These are phyloP conservation scores for Siniperca undulata DNA, from an alignment of 2,797 vertebrate species.

Conservation along the genomic window DNA sequence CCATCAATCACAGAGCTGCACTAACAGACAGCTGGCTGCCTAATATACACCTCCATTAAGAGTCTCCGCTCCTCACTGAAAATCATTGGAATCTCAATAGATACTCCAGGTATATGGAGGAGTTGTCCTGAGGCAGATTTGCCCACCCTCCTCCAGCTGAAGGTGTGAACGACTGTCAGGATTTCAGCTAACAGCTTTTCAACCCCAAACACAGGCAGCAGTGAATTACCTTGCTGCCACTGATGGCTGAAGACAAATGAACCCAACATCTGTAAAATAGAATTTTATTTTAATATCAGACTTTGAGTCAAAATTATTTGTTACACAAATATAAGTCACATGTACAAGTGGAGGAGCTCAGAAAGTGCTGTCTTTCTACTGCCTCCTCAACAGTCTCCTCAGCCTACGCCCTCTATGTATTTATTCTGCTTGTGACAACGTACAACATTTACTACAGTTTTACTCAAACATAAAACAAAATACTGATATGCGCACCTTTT, in stretches of 20 bases:
- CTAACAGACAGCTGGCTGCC: conserved; percentile 83
- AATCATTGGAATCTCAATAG: conserved; percentile 72
- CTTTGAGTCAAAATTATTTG: conserved; percentile 16
- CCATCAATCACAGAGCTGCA: conserved; percentile 82
- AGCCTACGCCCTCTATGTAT: not conserved
- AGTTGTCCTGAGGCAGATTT: conserved; percentile 62
- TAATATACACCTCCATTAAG: conserved; percentile 84
- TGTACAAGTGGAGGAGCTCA: conserved; percentile 7
- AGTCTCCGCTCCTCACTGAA: conserved; percentile 64
- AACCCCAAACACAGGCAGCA: conserved; percentile 37
- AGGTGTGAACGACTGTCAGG: conserved; percentile 66
- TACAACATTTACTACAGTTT: not conserved
- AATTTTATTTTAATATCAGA: conserved; percentile 32
- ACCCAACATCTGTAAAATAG: conserved; percentile 26
- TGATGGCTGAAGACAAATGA: conserved; percentile 38
- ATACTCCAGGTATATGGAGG: conserved; percentile 41
- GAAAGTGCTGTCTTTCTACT: conserved; percentile 2
- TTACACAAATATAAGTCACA: not conserved
- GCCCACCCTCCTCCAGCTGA: conserved; percentile 42
- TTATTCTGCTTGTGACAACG: not conserved
- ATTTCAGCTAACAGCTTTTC: conserved; percentile 61
- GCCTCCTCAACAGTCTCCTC: conserved; percentile 17
- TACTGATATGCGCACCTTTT: not conserved
- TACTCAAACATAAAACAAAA: not conserved
- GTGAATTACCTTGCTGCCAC: conserved; percentile 20